Base-by-base conservation (phyloP, 2,797 vertebrate species). In the Neostethus bicornis region DNA sequence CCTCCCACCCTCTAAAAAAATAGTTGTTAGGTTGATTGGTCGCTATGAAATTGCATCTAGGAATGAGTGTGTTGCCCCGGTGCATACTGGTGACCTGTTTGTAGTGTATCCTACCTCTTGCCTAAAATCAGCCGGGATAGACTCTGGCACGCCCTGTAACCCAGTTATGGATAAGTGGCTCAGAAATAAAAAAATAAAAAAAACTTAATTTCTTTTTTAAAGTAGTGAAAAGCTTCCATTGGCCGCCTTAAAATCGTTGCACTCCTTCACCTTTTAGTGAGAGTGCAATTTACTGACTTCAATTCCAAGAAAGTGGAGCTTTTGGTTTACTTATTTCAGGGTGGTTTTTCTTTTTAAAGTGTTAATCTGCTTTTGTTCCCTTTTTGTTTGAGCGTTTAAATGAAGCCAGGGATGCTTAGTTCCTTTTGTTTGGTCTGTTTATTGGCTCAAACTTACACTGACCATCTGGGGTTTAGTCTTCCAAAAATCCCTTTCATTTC, bases 381-480 rank as follows among this genome's bases (percentile, higher is more conserved):
- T 54, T 81, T 65, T 68, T 59, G 55, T 3, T 52, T 6, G 55
- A 68, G 69, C 68, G 54, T 61, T 71, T 55, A 56, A 73, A 62
- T 31, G 37, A 72, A 62, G 70, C 57, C 61, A 19, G 59, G 34
- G 29, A 52, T 49, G 66, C 79, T 78, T 80, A 75, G 54, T 77
- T 44, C 57, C 38, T 75, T 51, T 61, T 73, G 47, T 77, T 77
- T 83, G 62, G 55, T 70, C 39, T 61, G 51, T 65, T 60, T 39
- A 14, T 11, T 86, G 84, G 81, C 75, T 69, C 37, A 70, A 76
- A 76, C 47, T 39, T 31, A 68, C 58, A 44, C 62, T 14, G 52
- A 61, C 84, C 86, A 87, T 87, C 88, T 88, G 85, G 71, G 78
- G 84, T 58, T 62, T 56, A 61, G 80, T 71, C 43, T 54, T 63